Evolutionary conservation across 2,797 vertebrate species (phyloP).

Genomic region (Valencia hispanica): DNA sequence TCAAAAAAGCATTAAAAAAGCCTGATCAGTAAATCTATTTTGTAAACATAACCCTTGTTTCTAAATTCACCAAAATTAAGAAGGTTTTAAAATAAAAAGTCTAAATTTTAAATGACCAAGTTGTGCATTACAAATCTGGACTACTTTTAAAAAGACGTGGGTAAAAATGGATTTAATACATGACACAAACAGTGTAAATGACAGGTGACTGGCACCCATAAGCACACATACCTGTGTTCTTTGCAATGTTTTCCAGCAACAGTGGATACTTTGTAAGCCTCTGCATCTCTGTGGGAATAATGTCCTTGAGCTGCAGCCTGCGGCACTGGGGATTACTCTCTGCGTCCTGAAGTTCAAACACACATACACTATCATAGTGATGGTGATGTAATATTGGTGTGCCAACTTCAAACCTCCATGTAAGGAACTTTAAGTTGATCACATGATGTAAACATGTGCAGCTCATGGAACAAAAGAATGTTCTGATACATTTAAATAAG

Average conservation of each 20-base stretch:
- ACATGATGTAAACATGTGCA: too few relatives aligned
- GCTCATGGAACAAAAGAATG: too few relatives aligned
- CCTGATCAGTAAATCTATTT: neutral
- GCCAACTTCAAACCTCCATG: too few relatives aligned
- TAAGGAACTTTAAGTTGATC: too few relatives aligned
- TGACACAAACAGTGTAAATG: neutral
- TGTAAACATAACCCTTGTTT: neutral
- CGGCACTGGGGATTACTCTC: conserved; percentile 90
- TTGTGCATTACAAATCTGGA: neutral
- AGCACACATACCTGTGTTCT: conserved; percentile 84
- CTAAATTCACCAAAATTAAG: neutral
- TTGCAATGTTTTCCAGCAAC: conserved; percentile 90
- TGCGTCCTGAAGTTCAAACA: conserved; percentile 81
- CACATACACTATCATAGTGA: too few relatives aligned
- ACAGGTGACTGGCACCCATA: neutral
- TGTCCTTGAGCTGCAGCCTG: conserved; percentile 93
- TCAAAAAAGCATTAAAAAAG: neutral
- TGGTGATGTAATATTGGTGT: too few relatives aligned
- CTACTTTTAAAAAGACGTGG: neutral
- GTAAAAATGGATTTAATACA: neutral
- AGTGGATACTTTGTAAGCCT: conserved; percentile 92
- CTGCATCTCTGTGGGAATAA: conserved; percentile 94
- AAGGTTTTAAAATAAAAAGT: neutral
- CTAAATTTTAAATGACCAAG: neutral
- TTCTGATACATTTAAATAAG: too few relatives aligned